A percentile compares a stretch with the other conserved stretches of the same genome.
These are phyloP conservation scores for Macropis europaea DNA, from an alignment of 2,888 invertebrate species.

Conservation along the genomic window DNA sequence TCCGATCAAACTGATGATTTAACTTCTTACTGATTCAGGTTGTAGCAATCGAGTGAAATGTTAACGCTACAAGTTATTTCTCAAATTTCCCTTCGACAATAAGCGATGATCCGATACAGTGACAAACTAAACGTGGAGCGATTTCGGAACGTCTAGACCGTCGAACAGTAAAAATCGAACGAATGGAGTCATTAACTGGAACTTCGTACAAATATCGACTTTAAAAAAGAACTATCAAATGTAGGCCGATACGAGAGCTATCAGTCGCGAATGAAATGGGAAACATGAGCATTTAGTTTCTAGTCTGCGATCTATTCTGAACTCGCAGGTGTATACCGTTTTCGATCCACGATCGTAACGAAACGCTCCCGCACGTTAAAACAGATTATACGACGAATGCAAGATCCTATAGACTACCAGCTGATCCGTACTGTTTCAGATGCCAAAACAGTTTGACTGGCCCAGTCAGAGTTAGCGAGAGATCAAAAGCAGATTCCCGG, in stretches of 20 bases:
- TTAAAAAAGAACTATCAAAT: conserved; percentile 3
- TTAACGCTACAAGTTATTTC: too few relatives aligned
- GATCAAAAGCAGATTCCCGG: conserved; percentile 28
- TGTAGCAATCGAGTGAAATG: too few relatives aligned
- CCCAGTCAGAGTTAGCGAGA: conserved; percentile 4
- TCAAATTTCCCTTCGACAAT: too few relatives aligned
- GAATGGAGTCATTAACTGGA: background rate
- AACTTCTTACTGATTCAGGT: too few relatives aligned
- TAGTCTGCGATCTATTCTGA: conserved; percentile 28
- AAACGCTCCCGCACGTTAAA: background rate
- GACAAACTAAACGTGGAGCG: too few relatives aligned
- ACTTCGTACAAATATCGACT: background rate
- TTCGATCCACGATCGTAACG: conserved; percentile 14
- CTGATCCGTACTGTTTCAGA: background rate
- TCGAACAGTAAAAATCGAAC: too few relatives aligned
- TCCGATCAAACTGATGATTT: too few relatives aligned
- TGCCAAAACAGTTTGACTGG: conserved; percentile 16
- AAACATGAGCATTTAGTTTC: background rate
- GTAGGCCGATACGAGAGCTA: background rate
- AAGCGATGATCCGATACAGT: too few relatives aligned
- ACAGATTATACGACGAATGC: background rate
- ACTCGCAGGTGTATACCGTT: conserved; percentile 53
- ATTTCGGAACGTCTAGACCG: too few relatives aligned
- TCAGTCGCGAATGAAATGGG: background rate
- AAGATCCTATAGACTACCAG: background rate